Base-by-base conservation (phyloP, 2,797 vertebrate genomes). In the Ptychobarbus kaznakovi region DNA sequence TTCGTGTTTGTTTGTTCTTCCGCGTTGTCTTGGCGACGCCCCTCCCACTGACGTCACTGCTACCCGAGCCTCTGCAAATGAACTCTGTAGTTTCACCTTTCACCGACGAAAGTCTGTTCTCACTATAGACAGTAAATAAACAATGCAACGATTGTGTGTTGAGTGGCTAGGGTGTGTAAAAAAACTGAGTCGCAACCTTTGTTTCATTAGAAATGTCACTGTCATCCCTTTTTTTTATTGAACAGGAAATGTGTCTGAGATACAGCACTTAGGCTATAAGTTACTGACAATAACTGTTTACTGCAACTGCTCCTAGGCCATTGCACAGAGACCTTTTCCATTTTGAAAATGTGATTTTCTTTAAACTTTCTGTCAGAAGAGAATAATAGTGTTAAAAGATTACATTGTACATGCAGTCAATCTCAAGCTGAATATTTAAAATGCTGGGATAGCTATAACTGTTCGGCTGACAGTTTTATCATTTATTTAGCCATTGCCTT, bases 1-100 rank as follows among this genome's bases (percentile, higher is more conserved):
- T 44, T 42, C 18, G 4, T 95, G 93, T 95, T 91, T 94, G 93
- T 89, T 93, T 83, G 92, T 94, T 89, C 92, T 93, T 93, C 90
- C 86, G 83, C 42, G 94, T 95, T 90, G 92, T 79, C 94, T 66
- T 85, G 83, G 94, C 90, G 40, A 90, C 84, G 85, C 80, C 88
- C 77, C 84, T 63, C 87, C 89, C 82, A 40, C 77, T 75, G 46
- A 70, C 81, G 81, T 86, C 73, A 74, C 51, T 44, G 85, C 72
- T 46, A 85, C 61, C 76, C 35, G 61, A 78, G 70, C 46, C 51
- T 68, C n/a, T 78, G 77, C 61, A 53, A 49, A 66, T 56, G 38
- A 9, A 22, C 25, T 40, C 32, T 22, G 58, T 51, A 40, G 72
- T 77, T 56, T 77, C 73, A 35, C 82, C 66, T 80, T 46, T 72